Conservation (phyloP, 2,888 invertebrate genomes). For the Apotomis betuletana region DNA sequence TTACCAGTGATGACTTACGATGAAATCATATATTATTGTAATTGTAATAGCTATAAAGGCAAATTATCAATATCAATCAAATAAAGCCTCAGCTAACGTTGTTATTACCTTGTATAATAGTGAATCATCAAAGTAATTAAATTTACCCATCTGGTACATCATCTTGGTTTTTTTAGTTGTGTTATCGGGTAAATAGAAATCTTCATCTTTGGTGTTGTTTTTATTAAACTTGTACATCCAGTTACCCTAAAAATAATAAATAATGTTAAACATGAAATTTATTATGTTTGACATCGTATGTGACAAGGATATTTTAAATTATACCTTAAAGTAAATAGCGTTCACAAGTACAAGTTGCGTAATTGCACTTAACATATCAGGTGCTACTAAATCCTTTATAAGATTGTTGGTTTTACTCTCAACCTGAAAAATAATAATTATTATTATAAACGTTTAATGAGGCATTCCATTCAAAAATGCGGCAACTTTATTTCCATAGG, state of each 20-base stretch:
- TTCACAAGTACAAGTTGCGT: slow-evolving; percentile 59
- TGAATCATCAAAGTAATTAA: slow-evolving; percentile 29
- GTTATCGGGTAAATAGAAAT: slow-evolving; percentile 23
- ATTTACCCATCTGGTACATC: slow-evolving; percentile 34
- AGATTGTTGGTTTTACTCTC: slow-evolving; percentile 52
- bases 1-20: too few species aligned
- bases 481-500: too few species aligned
- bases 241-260: slow-evolving; percentile 26
- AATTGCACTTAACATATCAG: slow-evolving; percentile 45
- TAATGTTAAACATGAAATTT: background rate
- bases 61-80: too few species aligned
- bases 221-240: slow-evolving; percentile 31
- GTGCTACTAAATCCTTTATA: slow-evolving; percentile 53
- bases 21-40: too few species aligned
- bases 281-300: background rate
- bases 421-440: slow-evolving; percentile 49
- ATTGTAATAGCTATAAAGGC: too few species aligned
- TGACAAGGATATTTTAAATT: background rate
- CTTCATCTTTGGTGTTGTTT: slow-evolving; percentile 18
- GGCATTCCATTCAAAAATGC: too few species aligned
- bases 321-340: slow-evolving; percentile 57
- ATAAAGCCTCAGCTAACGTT: too few species aligned
- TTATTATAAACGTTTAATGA: too few species aligned
- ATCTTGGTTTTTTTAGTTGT: slow-evolving; percentile 18
- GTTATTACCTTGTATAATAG: slow-evolving; percentile 29